Percentiles rank a stretch among this genome's conserved stretches.
phyloP scores from a whole-genome alignment of 1,140 invertebrate species.

The Drosophila malerkotliana region DNA sequence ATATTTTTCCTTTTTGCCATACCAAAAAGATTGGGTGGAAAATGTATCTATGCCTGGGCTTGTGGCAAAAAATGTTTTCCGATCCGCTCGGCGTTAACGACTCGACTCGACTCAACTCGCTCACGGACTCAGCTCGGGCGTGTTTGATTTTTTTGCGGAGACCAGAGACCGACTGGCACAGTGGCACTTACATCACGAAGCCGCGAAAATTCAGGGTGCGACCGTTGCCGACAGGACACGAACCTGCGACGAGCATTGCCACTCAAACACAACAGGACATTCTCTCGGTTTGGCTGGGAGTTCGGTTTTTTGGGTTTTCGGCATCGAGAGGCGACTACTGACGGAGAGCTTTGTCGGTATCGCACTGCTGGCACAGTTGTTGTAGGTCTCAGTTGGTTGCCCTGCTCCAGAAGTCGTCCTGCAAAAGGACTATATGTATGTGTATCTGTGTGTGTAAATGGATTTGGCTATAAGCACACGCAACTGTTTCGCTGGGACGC shows the following conservation, averaged over 20 bases:
- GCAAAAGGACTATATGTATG: neutral
- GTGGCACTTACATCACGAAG: conserved; percentile 75
- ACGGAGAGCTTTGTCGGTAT: conserved; percentile 47
- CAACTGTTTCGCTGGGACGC: conserved; percentile 44
- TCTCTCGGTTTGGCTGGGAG: conserved; percentile 18
- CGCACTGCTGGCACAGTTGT: conserved; percentile 58
- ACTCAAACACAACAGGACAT: conserved; percentile 9
- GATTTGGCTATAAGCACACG: conserved; percentile 57
- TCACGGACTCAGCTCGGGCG: conserved; percentile 70
- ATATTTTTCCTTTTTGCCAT: conserved; percentile 26
- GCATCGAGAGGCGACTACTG: conserved; percentile 12
- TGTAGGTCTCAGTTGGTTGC: conserved; percentile 56
- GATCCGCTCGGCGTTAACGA: conserved; percentile 69
- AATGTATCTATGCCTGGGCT: conserved; percentile 74
- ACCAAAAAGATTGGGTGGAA: conserved; percentile 60
- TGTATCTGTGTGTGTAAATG: neutral
- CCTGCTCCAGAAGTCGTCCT: conserved; percentile 36
- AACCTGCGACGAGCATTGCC: neutral
- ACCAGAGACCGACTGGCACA: conserved; percentile 78
- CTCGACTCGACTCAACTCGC: conserved; percentile 75
- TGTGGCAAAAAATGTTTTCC: conserved; percentile 60
- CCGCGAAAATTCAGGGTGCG: conserved; percentile 80
- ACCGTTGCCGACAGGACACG: conserved; percentile 47
- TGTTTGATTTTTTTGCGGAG: conserved; percentile 43
- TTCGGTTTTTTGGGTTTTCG: conserved; percentile 7